Conservation (phyloP, 2,888 invertebrate genomes). For the Lobophora halterata region DNA sequence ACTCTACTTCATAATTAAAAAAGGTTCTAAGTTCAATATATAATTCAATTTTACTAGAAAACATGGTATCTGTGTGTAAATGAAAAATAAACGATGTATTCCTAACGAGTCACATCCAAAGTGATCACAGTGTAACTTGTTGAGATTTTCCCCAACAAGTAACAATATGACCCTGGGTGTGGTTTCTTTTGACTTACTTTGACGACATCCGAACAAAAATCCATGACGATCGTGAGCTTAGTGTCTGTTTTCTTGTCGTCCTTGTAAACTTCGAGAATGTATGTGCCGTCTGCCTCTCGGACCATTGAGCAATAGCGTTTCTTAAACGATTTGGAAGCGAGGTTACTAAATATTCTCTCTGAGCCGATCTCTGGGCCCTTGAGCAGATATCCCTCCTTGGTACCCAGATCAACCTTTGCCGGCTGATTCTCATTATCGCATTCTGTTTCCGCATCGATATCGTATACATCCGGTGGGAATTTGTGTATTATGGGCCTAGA, state of each 20-base stretch:
- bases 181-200: slow-evolving; percentile 84
- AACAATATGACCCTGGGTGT: no score
- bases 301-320: slow-evolving; percentile 93
- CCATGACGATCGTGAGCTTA: slow-evolving; percentile 95
- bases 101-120: no score
- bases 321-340: slow-evolving; percentile 96
- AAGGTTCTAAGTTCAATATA: no score
- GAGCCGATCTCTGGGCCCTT: slow-evolving; percentile 95
- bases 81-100: no score
- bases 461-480: slow-evolving; percentile 89
- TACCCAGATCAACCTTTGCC: slow-evolving; percentile 87
- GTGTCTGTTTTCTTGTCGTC: slow-evolving; percentile 95
- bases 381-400: slow-evolving; percentile 94
- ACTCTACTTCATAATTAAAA: no score
- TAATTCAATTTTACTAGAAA: no score
- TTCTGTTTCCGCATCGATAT: slow-evolving; percentile 93
- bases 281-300: slow-evolving; percentile 94
- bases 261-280: slow-evolving; percentile 94
- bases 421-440: slow-evolving; percentile 87
- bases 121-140: no score
- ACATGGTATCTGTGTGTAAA: no score
- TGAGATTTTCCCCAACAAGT: no score
- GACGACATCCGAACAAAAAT: slow-evolving; percentile 94
- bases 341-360: slow-evolving; percentile 94
- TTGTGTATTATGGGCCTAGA: slow-evolving; percentile 62